Base-by-base conservation (phyloP, 2,888 invertebrate genomes). In the Himalopsyche tibetana region DNA sequence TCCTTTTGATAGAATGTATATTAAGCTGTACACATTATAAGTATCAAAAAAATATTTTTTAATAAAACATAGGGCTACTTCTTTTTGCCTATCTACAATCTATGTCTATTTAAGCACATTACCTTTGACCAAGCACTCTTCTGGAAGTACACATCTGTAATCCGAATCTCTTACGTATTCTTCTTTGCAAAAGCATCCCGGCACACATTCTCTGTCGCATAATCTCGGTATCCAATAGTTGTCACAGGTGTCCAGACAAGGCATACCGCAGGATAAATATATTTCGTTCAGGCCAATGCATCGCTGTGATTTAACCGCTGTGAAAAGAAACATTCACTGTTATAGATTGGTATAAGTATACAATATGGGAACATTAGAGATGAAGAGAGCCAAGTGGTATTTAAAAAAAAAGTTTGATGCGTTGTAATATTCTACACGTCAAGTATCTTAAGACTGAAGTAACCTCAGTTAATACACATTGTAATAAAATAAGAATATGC, bases 141-240 rank as follows among this genome's bases (percentile, higher is more conserved):
- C 84, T 9, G 86, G 86, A 38, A 87, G 55, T 55, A 88, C 84
- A 82, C 89, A 89, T 56, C 82, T 82, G 19, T 84, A 55, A 36
- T 87, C 63, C 28, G 81, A 55, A 82, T 89, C 82, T 80, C 87
- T 88, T 15, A 87, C 83, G 74, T 84, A 88, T 56, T 85, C 87
- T 63, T 79, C 42, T 12, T 84, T 84, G 82, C 89, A 89, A 79
- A 89, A 88, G 80, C 89, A 89, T 56, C 88, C 89, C 15, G 85
- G 56, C 2, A 88, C 85, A 51, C 88, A 88, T 17, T 45, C 55
- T 55, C 69, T 83, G 17, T 69, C 69, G 45, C 87, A 87, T 17
- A 51, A 4, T 74, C 45, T 80, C 12, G 80, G 36, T 45, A 38
- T 69, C 55, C 80, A 81, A 51, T 80, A 84, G 42, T 85, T 85